Evolutionary conservation across 1,140 invertebrate genomes (phyloP), one percentile per base, ranked within the genome.

Genomic region (Papilio polyxenes): DNA sequence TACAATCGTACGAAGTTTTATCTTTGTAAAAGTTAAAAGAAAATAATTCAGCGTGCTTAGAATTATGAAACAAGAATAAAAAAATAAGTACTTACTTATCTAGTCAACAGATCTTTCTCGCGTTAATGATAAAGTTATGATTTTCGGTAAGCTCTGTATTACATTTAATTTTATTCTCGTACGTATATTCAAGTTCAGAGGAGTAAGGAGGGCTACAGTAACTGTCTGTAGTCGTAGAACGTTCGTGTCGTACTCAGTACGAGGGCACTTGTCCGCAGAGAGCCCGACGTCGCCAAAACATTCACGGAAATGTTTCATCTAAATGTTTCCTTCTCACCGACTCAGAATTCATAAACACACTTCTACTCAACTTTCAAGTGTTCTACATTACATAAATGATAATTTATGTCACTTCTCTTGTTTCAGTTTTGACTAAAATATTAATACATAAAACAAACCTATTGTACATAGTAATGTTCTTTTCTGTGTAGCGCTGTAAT

Each of bases 231-330:
- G 56, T 59, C 56, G 56, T 59, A 59, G 56, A 59, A 59, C 56
- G 56, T 59, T 59, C 17, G 75, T 49, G 17, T 49, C 44, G 13
- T 51, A 49, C 75, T 77, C 11, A 49, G 20, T 20, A 77, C 44
- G 23, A 77, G 75, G 49, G 75, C 75, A 77, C 75, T 77, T 53
- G 75, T 53, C 75, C 49, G 48, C 75, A 56, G 48, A 51, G 48
- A 20, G 23, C 75, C 53, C 48, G 48, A 77, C 75, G 75, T 77
- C 75, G 49, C 75, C 75, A 10, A 77, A 77, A 77, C 48, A 77
- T 77, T 77, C 49, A 51, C 75, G 75, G 75, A 77, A 53, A 77
- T 77, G 44, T 77, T 77, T 77, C 75, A 77, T 75, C 48, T 75
- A 48, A 49, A 51, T 75, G 72, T 75, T 75, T 40, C 37, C 72